Conservation (phyloP, 2,113 vertebrate species). For the Ochotona princeps region DNA sequence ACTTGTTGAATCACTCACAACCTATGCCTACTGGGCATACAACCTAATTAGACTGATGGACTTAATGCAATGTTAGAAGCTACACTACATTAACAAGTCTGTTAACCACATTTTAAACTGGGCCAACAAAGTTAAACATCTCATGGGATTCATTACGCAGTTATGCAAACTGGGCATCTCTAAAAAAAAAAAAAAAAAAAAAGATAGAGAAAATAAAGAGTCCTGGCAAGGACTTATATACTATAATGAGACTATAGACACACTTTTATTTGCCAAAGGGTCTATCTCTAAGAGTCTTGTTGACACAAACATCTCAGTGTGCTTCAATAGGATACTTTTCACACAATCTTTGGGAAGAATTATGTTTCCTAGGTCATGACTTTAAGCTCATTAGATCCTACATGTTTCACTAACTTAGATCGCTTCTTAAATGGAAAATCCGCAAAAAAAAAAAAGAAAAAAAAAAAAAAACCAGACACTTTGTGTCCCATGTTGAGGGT, state of each 20-base stretch:
- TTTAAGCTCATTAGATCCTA: not conserved
- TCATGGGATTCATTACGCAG: constrained; percentile 29
- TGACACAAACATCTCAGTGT: not conserved
- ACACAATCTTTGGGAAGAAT: not conserved
- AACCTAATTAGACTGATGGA: constrained; percentile 66
- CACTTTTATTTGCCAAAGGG: not conserved
- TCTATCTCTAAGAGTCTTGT: not conserved
- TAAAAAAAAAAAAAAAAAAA: constrained; percentile 45
- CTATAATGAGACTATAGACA: not conserved
- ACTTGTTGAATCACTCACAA: not conserved
- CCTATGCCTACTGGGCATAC: constrained; percentile 29
- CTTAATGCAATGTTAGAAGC: not conserved
- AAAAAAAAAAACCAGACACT: too few species aligned
- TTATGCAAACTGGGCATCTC: constrained; percentile 35
- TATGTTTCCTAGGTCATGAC: not conserved
- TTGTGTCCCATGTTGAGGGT: not conserved
- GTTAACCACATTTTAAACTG: constrained; percentile 67
- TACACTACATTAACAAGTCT: constrained; percentile 58
- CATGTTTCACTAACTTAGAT: not conserved
- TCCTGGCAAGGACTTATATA: not conserved
- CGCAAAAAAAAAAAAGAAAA: not conserved
- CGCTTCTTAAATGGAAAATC: constrained; percentile 37
- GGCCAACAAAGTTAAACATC: constrained; percentile 37
- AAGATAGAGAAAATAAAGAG: constrained; percentile 41
- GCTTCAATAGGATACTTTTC: not conserved